Conservation (phyloP, 2,113 vertebrate genomes). For the Limanda limanda region DNA sequence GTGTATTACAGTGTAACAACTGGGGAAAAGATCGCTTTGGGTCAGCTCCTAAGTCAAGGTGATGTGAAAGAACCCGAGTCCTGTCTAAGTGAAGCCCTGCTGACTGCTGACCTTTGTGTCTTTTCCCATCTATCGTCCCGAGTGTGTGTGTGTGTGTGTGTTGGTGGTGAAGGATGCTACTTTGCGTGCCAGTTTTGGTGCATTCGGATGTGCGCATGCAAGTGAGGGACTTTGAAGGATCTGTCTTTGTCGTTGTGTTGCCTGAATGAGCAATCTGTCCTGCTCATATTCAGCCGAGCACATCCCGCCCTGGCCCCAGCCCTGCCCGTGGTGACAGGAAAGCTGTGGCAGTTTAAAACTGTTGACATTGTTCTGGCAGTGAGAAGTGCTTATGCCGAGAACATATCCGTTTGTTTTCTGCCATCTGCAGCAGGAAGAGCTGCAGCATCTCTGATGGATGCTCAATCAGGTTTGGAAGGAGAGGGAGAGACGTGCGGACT, state of each 20-base stretch:
- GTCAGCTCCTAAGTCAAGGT: conserved; percentile 76
- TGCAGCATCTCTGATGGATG: neutral
- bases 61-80: conserved; percentile 78
- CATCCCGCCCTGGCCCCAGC: conserved; percentile 55
- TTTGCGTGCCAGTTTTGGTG: conserved; percentile 50
- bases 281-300: conserved; percentile 74
- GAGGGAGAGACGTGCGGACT: neutral
- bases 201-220: conserved; percentile 48
- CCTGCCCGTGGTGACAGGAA: conserved; percentile 66
- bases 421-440: conserved; percentile 40
- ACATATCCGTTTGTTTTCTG: conserved; percentile 59
- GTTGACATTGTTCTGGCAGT: conserved; percentile 67
- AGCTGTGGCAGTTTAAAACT: conserved; percentile 65
- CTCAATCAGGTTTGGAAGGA: conserved; percentile 1
- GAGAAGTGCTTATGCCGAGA: conserved; percentile 50
- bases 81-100: conserved; percentile 76
- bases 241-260: conserved; percentile 67
- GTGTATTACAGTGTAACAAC: conserved; percentile 40
- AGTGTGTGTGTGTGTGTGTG: conserved; percentile 44
- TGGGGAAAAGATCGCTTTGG: conserved; percentile 60
- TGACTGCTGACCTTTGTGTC: conserved; percentile 79
- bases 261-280: conserved; percentile 73
- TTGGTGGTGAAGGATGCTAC: conserved; percentile 36
- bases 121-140: conserved; percentile 72
- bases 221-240: conserved; percentile 66